Conservation (phyloP, 2,113 vertebrate genomes). For the Mola mola region DNA sequence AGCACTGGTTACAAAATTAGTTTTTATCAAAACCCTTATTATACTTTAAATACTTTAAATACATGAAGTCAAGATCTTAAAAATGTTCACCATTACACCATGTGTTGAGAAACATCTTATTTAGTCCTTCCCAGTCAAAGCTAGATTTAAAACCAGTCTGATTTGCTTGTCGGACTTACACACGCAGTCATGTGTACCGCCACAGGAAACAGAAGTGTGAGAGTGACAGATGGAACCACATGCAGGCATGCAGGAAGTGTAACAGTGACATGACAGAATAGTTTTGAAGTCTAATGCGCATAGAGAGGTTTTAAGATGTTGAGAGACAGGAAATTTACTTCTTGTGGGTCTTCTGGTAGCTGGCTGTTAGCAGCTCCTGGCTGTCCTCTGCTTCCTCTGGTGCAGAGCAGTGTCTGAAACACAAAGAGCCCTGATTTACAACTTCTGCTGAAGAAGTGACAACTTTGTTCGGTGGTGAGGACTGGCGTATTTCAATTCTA, state of each 20-base stretch:
- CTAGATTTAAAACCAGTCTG: neutral
- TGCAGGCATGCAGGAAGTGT: neutral
- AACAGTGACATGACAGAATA: slow-evolving; percentile 8
- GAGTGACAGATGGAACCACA: slow-evolving; percentile 9
- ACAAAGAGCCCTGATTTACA: slow-evolving; percentile 2
- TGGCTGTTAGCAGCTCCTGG: slow-evolving; percentile 74
- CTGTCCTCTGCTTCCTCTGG: slow-evolving; percentile 82
- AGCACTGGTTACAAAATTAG: too few species aligned
- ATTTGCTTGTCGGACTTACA: neutral
- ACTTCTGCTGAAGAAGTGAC: neutral
- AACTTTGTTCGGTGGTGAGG: too few species aligned
- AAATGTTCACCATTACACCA: too few species aligned
- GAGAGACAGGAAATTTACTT: slow-evolving; percentile 78
- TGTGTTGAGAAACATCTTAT: neutral
- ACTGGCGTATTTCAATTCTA: too few species aligned
- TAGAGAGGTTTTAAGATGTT: neutral
- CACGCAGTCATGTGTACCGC: slow-evolving; percentile 9
- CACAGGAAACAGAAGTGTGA: slow-evolving; percentile 21
- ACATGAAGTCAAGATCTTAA: too few species aligned
- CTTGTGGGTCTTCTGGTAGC: slow-evolving; percentile 80
- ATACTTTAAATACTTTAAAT: too few species aligned
- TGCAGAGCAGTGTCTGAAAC: slow-evolving; percentile 80
- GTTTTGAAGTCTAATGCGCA: too few species aligned
- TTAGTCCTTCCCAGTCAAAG: neutral
- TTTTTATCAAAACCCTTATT: too few species aligned